Base-by-base conservation (phyloP, 2,797 vertebrate species). In the Ispidina picta region DNA sequence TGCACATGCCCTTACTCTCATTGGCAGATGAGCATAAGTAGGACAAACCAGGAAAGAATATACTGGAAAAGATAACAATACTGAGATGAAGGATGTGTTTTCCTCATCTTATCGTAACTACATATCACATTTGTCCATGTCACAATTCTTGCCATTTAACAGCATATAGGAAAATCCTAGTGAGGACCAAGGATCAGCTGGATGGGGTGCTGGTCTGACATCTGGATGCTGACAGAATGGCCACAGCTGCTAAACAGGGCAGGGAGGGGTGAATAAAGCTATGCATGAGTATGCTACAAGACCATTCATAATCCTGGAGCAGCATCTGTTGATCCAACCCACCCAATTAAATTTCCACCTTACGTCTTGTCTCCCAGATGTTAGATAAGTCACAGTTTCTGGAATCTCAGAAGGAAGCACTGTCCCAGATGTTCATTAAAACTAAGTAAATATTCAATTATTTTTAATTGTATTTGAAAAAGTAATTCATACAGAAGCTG, bases 401-500 rank as follows among this genome's bases (percentile, higher is more conserved):
- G 37, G 55, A 25, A 21, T 83, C 82, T 78, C 83, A 83, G 33
- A 81, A 88, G 26, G 76, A 81, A 85, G 17, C 28, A 41, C 5
- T 17, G 46, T 39, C 58, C 41, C 78, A 84, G 46, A 25, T 35
- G 44, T 72, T 78, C 39, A 43, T 76, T 83, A 75, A 22, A 83
- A 59, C 15, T 54, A 86, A 75, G 6, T 6, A 81, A 71, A 89
- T 54, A 83, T 56, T 56, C n/a, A 20, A 15, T 65, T 66, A 26
- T 52, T 69, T 76, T 54, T 18, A 59, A 63, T 52, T 68, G 17
- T 25, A 31, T 89, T 78, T 70, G 20, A 89, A 94, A 88, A 89
- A 13, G 0, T 60, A 3, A 73, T 56, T 81, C 8, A 55, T 48
- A 22, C 23, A 78, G 39, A 78, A 20, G 15, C 9, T 59, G 33